Evolutionary conservation across 2,113 vertebrate genomes (phyloP), one percentile per base, ranked within the genome.

Genomic region (Ceyx margarethae): DNA sequence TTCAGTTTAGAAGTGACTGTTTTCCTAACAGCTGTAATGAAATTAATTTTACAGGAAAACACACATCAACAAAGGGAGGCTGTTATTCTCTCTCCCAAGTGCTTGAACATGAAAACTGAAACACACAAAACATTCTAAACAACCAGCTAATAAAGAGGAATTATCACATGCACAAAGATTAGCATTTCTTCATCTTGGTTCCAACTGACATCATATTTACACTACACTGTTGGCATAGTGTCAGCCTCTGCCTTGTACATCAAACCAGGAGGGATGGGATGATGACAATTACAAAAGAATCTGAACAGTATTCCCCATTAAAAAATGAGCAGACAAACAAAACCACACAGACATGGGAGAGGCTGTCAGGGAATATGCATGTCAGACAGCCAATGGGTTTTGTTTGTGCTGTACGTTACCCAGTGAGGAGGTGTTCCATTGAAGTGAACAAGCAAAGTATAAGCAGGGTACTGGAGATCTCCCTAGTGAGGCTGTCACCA

Each of bases 341-440:
- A 26, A 19, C 5, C 19, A 3, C 3, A 7, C 3, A 25, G 10
- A 80, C 4, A 29, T 0, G 29, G 19, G 25, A 51, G 13, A 62
- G 3, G 7, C 2, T 53, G 29, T 31, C 45, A 83, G 62, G 28
- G 11, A 7, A 68, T 68, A 76, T 9, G 22, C 8, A 57, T 14
- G 29, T n/a, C 67, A 51, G 23, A 37, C 4, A 35, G 57, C n/a
- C 29, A 69, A 5, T 3, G 22, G 1, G 0, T 48, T 77, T 77
- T 79, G 31, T 75, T 56, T 13, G 15, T 18, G 13, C 21, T 57
- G 11, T 11, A 18, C 8, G 56, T 54, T 2, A 11, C 17, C 65
- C 40, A 53, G 22, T 23, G 77, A 35, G 22, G 10, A 29, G 80
- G 20, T 3, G 2, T 11, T 57, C n/a, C 45, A 12, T 51, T 45